These are phyloP conservation scores for Agonopterix subpropinquella DNA, from an alignment of 2,888 invertebrate species.

Conservation along the genomic window DNA sequence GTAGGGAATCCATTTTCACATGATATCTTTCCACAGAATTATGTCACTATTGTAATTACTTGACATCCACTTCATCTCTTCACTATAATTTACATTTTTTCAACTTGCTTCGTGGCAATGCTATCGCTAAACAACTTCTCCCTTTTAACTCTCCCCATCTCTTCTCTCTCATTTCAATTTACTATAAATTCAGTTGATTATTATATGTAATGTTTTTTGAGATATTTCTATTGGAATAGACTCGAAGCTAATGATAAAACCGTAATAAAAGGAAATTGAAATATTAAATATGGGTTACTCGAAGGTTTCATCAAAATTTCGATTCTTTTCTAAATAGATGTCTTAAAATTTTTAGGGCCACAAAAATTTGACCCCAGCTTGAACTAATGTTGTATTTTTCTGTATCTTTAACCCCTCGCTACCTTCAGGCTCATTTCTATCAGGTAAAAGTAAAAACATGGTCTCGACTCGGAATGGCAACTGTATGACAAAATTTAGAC, in stretches of 20 bases:
- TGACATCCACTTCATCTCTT: constrained; percentile 36
- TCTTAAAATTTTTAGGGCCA: constrained; percentile 2
- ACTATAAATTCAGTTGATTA: constrained; percentile 6
- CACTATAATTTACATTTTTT: constrained; percentile 57
- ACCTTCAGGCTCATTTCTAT: constrained; percentile 89
- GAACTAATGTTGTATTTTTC: constrained; percentile 74
- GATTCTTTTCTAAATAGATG: not conserved
- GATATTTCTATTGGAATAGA: not conserved
- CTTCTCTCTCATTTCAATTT: constrained; percentile 12
- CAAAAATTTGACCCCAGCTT: constrained; percentile 17
- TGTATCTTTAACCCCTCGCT: constrained; percentile 79
- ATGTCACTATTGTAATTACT: constrained; percentile 23
- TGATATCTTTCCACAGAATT: constrained; percentile 24
- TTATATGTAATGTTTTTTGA: constrained; percentile 4
- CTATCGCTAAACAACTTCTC: constrained; percentile 58
- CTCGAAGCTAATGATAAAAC: too few relatives aligned
- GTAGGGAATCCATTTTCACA: constrained; percentile 35
- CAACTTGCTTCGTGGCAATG: constrained; percentile 71
- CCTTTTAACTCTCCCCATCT: constrained; percentile 23
- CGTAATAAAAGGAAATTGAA: too few relatives aligned
- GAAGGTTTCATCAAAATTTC: not conserved
- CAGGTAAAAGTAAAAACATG: constrained; percentile 82
- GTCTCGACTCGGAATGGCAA: constrained; percentile 70
- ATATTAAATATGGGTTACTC: too few relatives aligned
- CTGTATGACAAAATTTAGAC: constrained; percentile 65